Base-by-base conservation (phyloP, 23 tunicate species). In the Styela plicata region DNA sequence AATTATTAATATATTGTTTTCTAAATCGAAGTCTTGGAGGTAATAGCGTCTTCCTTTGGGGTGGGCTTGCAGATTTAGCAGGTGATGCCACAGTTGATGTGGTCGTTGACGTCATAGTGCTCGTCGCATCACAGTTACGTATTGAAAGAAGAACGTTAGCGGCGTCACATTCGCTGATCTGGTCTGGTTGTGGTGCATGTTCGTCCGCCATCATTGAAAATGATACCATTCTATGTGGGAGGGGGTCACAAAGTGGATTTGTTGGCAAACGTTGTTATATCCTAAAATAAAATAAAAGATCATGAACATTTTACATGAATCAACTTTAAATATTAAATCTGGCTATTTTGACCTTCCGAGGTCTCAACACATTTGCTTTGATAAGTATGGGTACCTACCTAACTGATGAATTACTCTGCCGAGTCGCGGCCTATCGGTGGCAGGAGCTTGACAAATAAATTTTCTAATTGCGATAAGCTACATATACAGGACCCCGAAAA, bases 131-230 rank as follows among this genome's bases (percentile, higher is more conserved):
- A 29, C 65, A 37, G 20, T 82, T 84, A 1, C 86, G 86, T 78
- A 91, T 85, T 2, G 97, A 91, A 62, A 91, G 63, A 16, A 91
- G 63, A 0, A 86, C 84, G 74, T 91, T 89, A 1, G 97, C 97
- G 3, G 97, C 97, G 26, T 91, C 97, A 63, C 97, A 91, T 69
- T 91, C 97, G 70, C 82, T 86, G 7, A 18, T 36, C 13, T 71
- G 32, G 29, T 32, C 34, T 3, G 7, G 57, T 44, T 44, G 57
- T n/a, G 17, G 24, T 27, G 86, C 52, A 3, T 85, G 86, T 13
- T 81, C 79, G 53, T 90, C 88, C 20, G 89, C 5, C 24, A 76
- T 27, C 24, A 57, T 53, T 25, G 64, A 36, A 76, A 53, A 76
- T 29, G 31, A 52, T 57, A 76, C 66, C 81, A 76, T 76, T 53